Percentiles rank a stretch among this genome's conserved stretches.
These are phyloP conservation scores for Brenthis ino DNA, from an alignment of 2,888 invertebrate species.

Conservation along the genomic window DNA sequence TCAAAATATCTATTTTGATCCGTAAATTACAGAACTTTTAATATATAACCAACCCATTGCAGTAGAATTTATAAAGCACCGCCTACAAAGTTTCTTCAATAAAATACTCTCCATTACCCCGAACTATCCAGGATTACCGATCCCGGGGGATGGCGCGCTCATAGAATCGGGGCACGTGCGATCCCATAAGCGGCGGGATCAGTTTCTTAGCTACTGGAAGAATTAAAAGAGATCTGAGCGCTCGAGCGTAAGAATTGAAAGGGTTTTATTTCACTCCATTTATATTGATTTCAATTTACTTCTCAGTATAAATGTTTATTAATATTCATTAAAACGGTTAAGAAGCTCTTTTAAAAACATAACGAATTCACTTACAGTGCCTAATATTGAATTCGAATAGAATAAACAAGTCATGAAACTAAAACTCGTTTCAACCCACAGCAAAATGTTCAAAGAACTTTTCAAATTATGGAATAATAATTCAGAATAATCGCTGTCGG, in stretches of 20 bases:
- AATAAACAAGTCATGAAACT: constrained; percentile 28
- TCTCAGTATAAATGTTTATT: background rate
- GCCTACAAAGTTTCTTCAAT: constrained; percentile 39
- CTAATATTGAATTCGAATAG: background rate
- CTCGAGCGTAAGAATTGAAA: constrained; percentile 30
- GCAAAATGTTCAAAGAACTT: constrained; percentile 35
- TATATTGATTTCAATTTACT: constrained; percentile 26
- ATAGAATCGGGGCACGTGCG: constrained; percentile 42
- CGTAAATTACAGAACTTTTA: constrained; percentile 21
- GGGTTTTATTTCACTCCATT: constrained; percentile 33
- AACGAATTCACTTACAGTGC: background rate
- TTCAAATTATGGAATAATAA: constrained; percentile 42
- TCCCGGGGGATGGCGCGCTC: constrained; percentile 38
- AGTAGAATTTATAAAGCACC: constrained; percentile 35
- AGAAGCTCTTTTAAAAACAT: background rate
- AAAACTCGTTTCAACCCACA: constrained; percentile 27
- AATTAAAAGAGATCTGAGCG: constrained; percentile 41
- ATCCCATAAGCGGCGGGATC: constrained; percentile 41
- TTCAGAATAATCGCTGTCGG: constrained; percentile 40
- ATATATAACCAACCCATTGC: constrained; percentile 32
- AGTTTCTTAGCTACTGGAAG: constrained; percentile 41
- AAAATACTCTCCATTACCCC: constrained; percentile 42
- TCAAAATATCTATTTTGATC: constrained; percentile 6
- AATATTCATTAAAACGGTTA: constrained; percentile 2
- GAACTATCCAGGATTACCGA: constrained; percentile 43